phyloP scores from a whole-genome alignment of 1,140 invertebrate species.

The Pseudomyrmex flavicornis region DNA sequence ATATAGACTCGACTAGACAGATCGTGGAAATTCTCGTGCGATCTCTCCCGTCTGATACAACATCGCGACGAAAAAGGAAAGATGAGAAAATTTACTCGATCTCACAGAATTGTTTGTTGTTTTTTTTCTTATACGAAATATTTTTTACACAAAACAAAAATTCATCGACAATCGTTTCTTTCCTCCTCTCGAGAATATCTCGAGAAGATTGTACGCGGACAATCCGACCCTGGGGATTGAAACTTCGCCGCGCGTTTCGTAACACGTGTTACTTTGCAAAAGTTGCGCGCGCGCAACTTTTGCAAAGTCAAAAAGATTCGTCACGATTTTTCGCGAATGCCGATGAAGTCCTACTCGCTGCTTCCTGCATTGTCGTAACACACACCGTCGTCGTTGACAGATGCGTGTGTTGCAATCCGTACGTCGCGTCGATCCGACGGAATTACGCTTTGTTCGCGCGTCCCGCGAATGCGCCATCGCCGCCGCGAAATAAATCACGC shows the following conservation, averaged over 20 bases:
- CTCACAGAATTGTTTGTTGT: not conserved
- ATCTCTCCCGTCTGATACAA: not conserved
- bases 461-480: not conserved
- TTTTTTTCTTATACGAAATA: too few relatives aligned
- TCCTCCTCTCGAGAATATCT: not conserved
- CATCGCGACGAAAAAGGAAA: not conserved
- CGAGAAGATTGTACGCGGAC: not conserved
- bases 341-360: slow-evolving; percentile 22
- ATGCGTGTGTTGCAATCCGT: slow-evolving; percentile 56
- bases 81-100: not conserved
- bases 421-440: slow-evolving; percentile 45
- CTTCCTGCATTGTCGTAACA: slow-evolving; percentile 60
- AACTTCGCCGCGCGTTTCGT: not conserved
- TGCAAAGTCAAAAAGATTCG: slow-evolving; percentile 20
- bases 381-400: slow-evolving; percentile 1
- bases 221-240: slow-evolving; percentile 2
- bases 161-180: too few relatives aligned
- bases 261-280: slow-evolving; percentile 21
- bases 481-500: slow-evolving; percentile 13
- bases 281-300: slow-evolving; percentile 6
- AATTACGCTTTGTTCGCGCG: slow-evolving; percentile 29
- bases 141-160: too few relatives aligned
- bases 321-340: slow-evolving; percentile 50
- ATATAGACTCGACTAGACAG: not conserved
- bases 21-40: not conserved